A percentile compares a stretch with the other conserved stretches of the same genome.
Evolutionary conservation across 2,888 invertebrate species (phyloP).

Genomic region (Schrankia costaestrigalis): DNA sequence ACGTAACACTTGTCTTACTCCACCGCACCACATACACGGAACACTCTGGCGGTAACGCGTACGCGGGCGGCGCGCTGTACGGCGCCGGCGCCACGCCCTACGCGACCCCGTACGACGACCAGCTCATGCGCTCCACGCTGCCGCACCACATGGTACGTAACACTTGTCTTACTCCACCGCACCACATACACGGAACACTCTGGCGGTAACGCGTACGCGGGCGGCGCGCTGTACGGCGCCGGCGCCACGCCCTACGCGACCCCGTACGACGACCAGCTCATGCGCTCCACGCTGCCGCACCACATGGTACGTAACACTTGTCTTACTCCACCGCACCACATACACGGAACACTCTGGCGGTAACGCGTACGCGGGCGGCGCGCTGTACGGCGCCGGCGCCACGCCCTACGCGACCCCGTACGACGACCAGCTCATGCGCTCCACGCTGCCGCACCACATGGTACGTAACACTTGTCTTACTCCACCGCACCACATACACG

Average conservation of each 20-base stretch:
- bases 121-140: conserved; percentile 87
- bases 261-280: conserved; percentile 85
- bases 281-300: conserved; percentile 83
- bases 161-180: neutral
- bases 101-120: conserved; percentile 84
- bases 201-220: too few relatives aligned
- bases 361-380: conserved; percentile 81
- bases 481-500: neutral
- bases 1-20: neutral
- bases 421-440: conserved; percentile 88
- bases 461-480: conserved; percentile 1
- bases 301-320: conserved; percentile 14
- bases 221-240: conserved; percentile 80
- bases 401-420: conserved; percentile 84
- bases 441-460: conserved; percentile 66
- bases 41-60: too few relatives aligned
- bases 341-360: neutral
- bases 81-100: conserved; percentile 84
- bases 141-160: conserved; percentile 20
- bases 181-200: neutral
- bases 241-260: conserved; percentile 85
- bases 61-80: conserved; percentile 78
- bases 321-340: neutral
- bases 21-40: neutral
- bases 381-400: conserved; percentile 81